Evolutionary conservation across 2,888 invertebrate genomes (phyloP).

Genomic region (Hipparchia sbordonii): DNA sequence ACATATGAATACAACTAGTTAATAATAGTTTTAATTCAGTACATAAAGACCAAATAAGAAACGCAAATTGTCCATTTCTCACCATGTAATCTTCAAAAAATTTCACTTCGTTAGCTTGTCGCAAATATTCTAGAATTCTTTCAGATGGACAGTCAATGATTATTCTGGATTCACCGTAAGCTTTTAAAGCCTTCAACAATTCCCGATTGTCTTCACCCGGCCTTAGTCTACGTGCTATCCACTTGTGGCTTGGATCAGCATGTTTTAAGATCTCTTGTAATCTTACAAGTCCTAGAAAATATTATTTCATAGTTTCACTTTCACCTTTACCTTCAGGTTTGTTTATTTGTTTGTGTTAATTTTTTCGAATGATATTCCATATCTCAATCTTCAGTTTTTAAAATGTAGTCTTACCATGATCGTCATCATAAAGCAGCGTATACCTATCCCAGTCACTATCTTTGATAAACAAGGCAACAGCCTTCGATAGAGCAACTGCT

Average conservation of each 20-base stretch:
- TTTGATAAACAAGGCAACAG: constrained; percentile 85
- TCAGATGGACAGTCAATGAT: constrained; percentile 89
- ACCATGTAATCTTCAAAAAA: constrained; percentile 92
- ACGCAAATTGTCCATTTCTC: constrained; percentile 21
- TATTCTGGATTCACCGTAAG: constrained; percentile 86
- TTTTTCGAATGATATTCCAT: background rate
- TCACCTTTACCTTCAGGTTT: background rate
- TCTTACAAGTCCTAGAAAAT: constrained; percentile 85
- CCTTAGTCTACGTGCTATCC: constrained; percentile 86
- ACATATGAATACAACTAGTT: too few species aligned
- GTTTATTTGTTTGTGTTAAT: background rate
- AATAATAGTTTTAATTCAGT: too few species aligned
- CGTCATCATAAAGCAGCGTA: constrained; percentile 90
- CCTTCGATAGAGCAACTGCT: constrained; percentile 85
- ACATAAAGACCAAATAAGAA: background rate
- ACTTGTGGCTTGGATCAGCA: constrained; percentile 85
- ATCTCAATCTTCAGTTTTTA: too few species aligned
- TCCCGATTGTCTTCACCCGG: constrained; percentile 83
- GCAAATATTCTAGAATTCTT: constrained; percentile 85
- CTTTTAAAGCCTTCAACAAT: constrained; percentile 88
- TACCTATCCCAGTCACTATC: constrained; percentile 90
- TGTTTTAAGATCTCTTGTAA: constrained; percentile 91
- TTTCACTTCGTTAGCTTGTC: constrained; percentile 92
- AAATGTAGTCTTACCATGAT: constrained; percentile 81
- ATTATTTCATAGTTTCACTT: background rate